A percentile compares a stretch with the other conserved stretches of the same genome.
These are phyloP conservation scores for Corythoichthys intestinalis DNA, from an alignment of 2,113 vertebrate species.

Conservation along the genomic window DNA sequence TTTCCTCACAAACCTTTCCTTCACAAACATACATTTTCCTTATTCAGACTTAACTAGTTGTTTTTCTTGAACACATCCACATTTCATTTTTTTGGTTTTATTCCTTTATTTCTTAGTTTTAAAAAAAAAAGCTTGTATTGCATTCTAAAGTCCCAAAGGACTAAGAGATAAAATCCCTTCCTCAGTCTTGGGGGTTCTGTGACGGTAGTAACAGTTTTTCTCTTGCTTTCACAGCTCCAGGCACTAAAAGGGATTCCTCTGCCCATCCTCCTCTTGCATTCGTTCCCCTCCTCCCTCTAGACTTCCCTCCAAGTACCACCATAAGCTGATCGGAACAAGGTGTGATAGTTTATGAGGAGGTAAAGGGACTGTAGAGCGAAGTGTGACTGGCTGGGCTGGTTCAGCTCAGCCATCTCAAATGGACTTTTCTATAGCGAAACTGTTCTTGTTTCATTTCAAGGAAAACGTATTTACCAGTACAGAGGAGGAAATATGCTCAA, in stretches of 20 bases:
- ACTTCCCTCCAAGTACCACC: conserved; percentile 23
- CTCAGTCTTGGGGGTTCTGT: conserved; percentile 55
- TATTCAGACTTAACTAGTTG: conserved; percentile 23
- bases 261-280: conserved; percentile 22
- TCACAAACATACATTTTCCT: conserved; percentile 23
- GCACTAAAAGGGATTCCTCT: conserved; percentile 52
- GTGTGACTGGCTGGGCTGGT: conserved; percentile 6
- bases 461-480: not conserved
- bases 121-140: conserved; percentile 63
- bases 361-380: conserved; percentile 1
- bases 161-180: conserved; percentile 63
- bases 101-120: conserved; percentile 54
- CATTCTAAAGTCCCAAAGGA: conserved; percentile 61
- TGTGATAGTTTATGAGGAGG: conserved; percentile 22
- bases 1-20: conserved; percentile 18
- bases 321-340: conserved; percentile 10
- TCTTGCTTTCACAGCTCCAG: conserved; percentile 57
- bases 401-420: not conserved
- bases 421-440: not conserved
- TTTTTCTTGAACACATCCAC: conserved; percentile 17
- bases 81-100: conserved; percentile 26
- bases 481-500: not conserved
- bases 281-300: conserved; percentile 19
- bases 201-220: conserved; percentile 62
- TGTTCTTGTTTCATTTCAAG: not conserved